Conservation (phyloP, 1,140 invertebrate genomes). For the Drosophila busckii region DNA sequence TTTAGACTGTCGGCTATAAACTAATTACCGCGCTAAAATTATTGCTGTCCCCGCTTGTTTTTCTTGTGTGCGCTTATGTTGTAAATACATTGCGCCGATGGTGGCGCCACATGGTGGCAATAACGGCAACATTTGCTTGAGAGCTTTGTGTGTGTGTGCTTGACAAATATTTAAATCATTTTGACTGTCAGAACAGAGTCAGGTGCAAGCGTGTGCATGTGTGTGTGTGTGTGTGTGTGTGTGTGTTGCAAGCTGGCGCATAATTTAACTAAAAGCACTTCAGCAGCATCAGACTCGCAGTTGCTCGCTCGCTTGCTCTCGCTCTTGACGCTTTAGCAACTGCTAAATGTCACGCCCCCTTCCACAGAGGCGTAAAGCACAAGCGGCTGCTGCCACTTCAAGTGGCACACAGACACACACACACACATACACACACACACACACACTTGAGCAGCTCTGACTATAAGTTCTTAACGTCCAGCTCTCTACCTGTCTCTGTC, state of each 20-base stretch:
- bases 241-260: slow-evolving; percentile 32
- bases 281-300: slow-evolving; percentile 14
- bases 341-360: slow-evolving; percentile 54
- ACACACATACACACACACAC: slow-evolving; percentile 7
- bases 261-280: slow-evolving; percentile 59
- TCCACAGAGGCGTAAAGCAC: slow-evolving; percentile 16
- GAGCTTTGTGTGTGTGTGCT: not conserved
- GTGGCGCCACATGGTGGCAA: slow-evolving; percentile 12
- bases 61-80: slow-evolving; percentile 22
- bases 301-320: too few relatives aligned
- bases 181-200: slow-evolving; percentile 24
- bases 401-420: slow-evolving; percentile 16
- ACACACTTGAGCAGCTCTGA: slow-evolving; percentile 3
- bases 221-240: slow-evolving; percentile 7
- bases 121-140: slow-evolving; percentile 12
- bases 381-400: slow-evolving; percentile 5
- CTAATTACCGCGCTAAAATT: slow-evolving; percentile 46
- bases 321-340: slow-evolving; percentile 23
- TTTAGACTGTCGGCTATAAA: slow-evolving; percentile 41
- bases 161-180: slow-evolving; percentile 61
- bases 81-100: slow-evolving; percentile 20
- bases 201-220: not conserved
- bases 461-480: slow-evolving; percentile 11
- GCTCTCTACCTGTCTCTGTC: not conserved
- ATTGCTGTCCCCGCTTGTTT: slow-evolving; percentile 18